Percentiles rank a stretch among this genome's conserved stretches.
phyloP scores from a whole-genome alignment of 2,113 vertebrate species.

The Sinocyclocheilus anshuiensis region DNA sequence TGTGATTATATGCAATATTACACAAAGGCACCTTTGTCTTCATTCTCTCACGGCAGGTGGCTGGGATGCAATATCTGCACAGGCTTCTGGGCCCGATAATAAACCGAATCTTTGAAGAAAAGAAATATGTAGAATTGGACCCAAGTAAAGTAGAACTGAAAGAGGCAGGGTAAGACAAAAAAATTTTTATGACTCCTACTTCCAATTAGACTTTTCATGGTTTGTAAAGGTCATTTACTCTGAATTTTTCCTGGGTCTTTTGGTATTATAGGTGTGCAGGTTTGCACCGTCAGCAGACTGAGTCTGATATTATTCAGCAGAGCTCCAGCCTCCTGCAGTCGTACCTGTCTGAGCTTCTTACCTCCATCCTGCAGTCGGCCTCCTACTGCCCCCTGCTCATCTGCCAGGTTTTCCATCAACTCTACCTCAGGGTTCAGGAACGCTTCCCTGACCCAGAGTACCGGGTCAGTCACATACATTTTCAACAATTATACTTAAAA shows the following conservation, averaged over 20 bases:
- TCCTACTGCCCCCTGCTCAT: conserved; percentile 75
- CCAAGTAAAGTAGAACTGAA: conserved; percentile 85
- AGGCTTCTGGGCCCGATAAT: conserved; percentile 77
- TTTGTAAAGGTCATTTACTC: background rate
- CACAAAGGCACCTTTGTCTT: conserved; percentile 14
- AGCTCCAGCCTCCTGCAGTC: conserved; percentile 78
- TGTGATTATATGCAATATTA: background rate
- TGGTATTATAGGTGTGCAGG: conserved; percentile 76
- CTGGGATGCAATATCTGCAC: conserved; percentile 85
- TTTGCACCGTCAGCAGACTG: conserved; percentile 82
- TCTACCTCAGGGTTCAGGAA: conserved; percentile 78
- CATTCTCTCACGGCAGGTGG: conserved; percentile 70
- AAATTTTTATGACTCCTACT: background rate
- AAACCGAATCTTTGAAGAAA: conserved; percentile 82
- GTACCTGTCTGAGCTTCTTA: conserved; percentile 79
- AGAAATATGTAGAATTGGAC: conserved; percentile 85
- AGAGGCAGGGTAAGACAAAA: conserved; percentile 61
- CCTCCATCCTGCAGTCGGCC: conserved; percentile 73
- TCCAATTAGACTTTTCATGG: background rate
- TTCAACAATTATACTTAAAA: too few relatives aligned
- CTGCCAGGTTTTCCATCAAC: conserved; percentile 78
- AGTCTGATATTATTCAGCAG: conserved; percentile 84
- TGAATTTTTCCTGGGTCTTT: background rate
- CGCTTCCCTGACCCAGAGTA: conserved; percentile 79
- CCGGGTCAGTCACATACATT: conserved; percentile 68